Evolutionary conservation across 2,888 invertebrate genomes (phyloP).

Genomic region (Suillia variegata): DNA sequence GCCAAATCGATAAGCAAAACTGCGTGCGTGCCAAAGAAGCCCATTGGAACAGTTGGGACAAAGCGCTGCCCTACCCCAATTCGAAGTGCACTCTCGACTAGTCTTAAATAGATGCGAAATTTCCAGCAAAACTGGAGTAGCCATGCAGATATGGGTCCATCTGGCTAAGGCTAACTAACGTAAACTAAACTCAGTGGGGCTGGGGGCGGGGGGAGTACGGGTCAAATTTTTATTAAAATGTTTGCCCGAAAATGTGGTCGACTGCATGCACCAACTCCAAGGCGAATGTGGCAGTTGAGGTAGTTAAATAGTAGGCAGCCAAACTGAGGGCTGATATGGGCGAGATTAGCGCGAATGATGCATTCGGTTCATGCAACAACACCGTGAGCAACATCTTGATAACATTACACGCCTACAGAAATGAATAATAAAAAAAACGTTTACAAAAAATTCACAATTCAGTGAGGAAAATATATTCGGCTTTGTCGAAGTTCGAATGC

Average conservation of each 20-base stretch:
- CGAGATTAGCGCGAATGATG: slow-evolving; percentile 49
- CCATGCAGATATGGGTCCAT: too few relatives aligned
- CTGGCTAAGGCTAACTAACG: too few relatives aligned
- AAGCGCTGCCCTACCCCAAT: too few relatives aligned
- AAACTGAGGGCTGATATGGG: slow-evolving; percentile 31
- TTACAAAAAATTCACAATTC: background rate
- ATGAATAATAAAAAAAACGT: background rate
- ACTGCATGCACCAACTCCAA: background rate
- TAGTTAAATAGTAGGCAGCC: background rate
- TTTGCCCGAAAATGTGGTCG: background rate
- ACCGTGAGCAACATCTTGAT: slow-evolving; percentile 4
- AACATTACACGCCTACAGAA: background rate
- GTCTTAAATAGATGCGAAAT: too few relatives aligned
- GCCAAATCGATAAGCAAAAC: background rate
- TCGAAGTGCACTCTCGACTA: too few relatives aligned
- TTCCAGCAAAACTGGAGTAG: too few relatives aligned
- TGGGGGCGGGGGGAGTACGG: too few relatives aligned
- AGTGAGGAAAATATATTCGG: too few relatives aligned
- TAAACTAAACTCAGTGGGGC: too few relatives aligned
- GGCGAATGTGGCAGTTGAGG: background rate
- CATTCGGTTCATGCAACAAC: slow-evolving; percentile 30
- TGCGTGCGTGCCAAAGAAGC: too few relatives aligned
- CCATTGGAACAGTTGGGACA: too few relatives aligned
- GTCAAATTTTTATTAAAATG: slow-evolving; percentile 5
- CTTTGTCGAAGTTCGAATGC: too few relatives aligned